phyloP scores from a whole-genome alignment of 2,113 vertebrate species.

The Lanius ludovicianus region DNA sequence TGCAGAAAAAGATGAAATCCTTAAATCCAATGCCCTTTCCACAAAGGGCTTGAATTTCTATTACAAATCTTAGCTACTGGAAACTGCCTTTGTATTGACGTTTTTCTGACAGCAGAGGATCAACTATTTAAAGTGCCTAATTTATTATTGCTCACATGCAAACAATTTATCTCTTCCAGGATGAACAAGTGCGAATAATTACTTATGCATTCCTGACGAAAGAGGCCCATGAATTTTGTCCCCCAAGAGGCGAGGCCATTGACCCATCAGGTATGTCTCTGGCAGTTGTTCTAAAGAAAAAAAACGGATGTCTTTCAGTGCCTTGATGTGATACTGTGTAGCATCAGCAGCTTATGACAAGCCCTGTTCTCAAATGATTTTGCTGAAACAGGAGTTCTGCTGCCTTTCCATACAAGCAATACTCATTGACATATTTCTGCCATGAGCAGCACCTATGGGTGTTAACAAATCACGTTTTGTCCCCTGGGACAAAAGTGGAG shows the following conservation, averaged over 20 bases:
- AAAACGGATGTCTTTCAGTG: not conserved
- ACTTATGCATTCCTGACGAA: slow-evolving; percentile 34
- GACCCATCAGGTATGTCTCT: not conserved
- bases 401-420: not conserved
- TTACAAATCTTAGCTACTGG: not conserved
- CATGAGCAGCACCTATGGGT: not conserved
- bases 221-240: not conserved
- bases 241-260: not conserved
- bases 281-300: slow-evolving; percentile 27
- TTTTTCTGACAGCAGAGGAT: slow-evolving; percentile 4
- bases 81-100: slow-evolving; percentile 8
- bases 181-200: slow-evolving; percentile 25
- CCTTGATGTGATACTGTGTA: not conserved
- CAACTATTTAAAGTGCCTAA: not conserved
- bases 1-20: not conserved
- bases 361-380: slow-evolving; percentile 8
- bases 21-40: slow-evolving; percentile 1
- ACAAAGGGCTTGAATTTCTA: not conserved
- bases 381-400: slow-evolving; percentile 40
- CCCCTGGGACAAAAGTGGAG: not conserved
- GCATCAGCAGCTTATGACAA: slow-evolving; percentile 34
- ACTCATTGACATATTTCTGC: slow-evolving; percentile 28
- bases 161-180: slow-evolving; percentile 37
- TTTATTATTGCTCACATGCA: slow-evolving; percentile 9
- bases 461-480: not conserved